A percentile compares a stretch with the other conserved stretches of the same genome.
Evolutionary conservation across 2,797 vertebrate species (phyloP).

Genomic region (Pelochelys cantorii): DNA sequence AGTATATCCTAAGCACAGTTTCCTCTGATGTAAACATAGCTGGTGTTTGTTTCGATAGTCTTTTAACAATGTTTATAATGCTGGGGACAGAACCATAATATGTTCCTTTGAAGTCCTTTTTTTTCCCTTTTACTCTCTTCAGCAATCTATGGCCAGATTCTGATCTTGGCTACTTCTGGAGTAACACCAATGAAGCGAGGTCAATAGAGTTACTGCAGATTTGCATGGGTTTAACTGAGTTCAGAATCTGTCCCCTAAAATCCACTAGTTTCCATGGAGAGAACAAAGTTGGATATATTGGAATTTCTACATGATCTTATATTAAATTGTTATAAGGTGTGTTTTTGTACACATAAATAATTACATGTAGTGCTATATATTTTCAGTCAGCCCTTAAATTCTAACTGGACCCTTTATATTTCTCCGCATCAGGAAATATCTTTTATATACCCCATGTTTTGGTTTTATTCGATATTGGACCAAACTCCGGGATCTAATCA

Average conservation of each 20-base stretch:
- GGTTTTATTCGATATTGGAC: rapidly evolving
- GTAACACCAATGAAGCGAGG: background rate
- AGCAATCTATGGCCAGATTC: background rate
- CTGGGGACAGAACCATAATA: constrained; percentile 6
- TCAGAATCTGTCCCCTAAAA: background rate
- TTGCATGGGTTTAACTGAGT: background rate
- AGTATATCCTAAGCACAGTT: constrained; percentile 75
- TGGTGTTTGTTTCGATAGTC: constrained; percentile 62
- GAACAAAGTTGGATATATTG: background rate
- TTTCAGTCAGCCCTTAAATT: background rate
- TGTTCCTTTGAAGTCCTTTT: background rate
- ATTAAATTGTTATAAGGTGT: rapidly evolving
- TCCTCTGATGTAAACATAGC: constrained; percentile 76
- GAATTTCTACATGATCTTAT: background rate
- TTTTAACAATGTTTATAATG: constrained; percentile 56
- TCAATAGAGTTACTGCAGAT: background rate
- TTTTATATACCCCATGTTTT: background rate
- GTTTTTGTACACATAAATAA: rapidly evolving
- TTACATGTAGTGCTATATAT: background rate
- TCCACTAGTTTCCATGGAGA: rapidly evolving
- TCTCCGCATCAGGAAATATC: background rate
- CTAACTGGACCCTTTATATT: background rate
- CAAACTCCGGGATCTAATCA: background rate
- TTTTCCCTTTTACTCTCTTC: constrained; percentile 20
- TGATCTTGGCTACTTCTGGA: background rate